Base-by-base conservation (phyloP, 2,797 vertebrate genomes). In the Hydrophis major region DNA sequence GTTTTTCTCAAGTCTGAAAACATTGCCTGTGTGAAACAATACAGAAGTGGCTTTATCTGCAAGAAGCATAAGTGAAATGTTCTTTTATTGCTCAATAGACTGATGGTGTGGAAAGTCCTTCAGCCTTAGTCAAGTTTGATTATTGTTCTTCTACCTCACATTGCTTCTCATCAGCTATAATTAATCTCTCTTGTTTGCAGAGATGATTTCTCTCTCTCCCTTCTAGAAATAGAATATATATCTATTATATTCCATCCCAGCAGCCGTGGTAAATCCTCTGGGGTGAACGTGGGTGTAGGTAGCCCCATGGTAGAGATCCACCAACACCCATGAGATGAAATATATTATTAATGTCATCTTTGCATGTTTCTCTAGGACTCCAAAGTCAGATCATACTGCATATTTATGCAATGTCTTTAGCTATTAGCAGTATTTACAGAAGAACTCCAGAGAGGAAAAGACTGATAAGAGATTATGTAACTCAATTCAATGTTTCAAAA, bases 401-500 rank as follows among this genome's bases (percentile, higher is more conserved):
- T 53, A n/a, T 87, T 89, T 50, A 28, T 94, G 27, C 78, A 86
- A 2, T 27, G 27, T 1, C 0, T 93, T 66, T 87, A 16, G 47
- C 2, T 95, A 88, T 0, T 92, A 95, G 87, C 86, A 93, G 12
- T 4, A 12, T 89, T 96, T 94, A 87, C 91, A 47, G 78, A 92
- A 88, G 42, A 69, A 94, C 91, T 94, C 53, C 90, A 93, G 90
- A 57, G 91, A 90, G 53, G 94, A 94, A 92, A 88, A 92, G 94
- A 83, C 90, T 86, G 94, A 95, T 96, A 94, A 92, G 96, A 95
- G 42, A 78, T 55, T 42, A 97, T 94, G 90, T 95, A 94, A 93
- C 87, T 93, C 95, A 93, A 92, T 90, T 94, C 1, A 94, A 87
- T 93, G 91, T 94, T 97, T 92, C 93, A 94, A 96, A 97, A 96